Percentiles rank a stretch among this genome's conserved stretches.
Evolutionary conservation across 2,113 vertebrate species (phyloP).

Genomic region (Lycocorax pyrrhopterus): DNA sequence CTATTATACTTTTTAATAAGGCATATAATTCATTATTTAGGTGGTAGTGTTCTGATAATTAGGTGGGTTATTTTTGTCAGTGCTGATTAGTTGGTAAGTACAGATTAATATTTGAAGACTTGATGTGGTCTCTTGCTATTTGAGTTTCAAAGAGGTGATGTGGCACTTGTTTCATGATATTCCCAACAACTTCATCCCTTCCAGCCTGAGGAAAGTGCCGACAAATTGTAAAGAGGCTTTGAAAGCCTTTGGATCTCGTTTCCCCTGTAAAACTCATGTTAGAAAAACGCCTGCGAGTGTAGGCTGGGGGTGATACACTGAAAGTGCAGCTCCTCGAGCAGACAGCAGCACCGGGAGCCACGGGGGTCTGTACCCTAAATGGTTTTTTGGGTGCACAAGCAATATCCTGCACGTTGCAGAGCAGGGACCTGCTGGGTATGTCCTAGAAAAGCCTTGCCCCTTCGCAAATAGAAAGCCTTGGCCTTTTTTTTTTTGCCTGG

Average conservation of each 20-base stretch:
- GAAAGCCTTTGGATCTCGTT: background rate
- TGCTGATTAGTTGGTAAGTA: constrained; percentile 18
- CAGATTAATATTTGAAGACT: background rate
- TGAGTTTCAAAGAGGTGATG: background rate
- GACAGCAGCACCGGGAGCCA: fast-evolving
- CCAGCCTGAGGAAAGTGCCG: background rate
- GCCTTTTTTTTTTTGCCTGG: background rate
- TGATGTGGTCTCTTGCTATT: background rate
- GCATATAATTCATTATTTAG: background rate
- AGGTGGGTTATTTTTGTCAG: constrained; percentile 26
- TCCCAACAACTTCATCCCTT: background rate
- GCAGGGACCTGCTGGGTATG: fast-evolving
- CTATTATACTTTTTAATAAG: constrained; percentile 55
- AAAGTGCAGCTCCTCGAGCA: background rate
- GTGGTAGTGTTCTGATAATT: constrained; percentile 32
- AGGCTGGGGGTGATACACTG: background rate
- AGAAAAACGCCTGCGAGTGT: fast-evolving
- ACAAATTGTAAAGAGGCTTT: background rate
- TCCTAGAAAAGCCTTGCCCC: background rate
- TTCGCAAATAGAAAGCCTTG: background rate
- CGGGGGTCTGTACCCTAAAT: fast-evolving
- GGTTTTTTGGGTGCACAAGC: background rate
- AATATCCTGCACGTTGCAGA: fast-evolving
- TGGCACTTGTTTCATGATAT: background rate
- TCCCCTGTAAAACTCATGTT: background rate